These are phyloP conservation scores for Chrysina gloriosa DNA, from an alignment of 2,888 invertebrate species.

Conservation along the genomic window DNA sequence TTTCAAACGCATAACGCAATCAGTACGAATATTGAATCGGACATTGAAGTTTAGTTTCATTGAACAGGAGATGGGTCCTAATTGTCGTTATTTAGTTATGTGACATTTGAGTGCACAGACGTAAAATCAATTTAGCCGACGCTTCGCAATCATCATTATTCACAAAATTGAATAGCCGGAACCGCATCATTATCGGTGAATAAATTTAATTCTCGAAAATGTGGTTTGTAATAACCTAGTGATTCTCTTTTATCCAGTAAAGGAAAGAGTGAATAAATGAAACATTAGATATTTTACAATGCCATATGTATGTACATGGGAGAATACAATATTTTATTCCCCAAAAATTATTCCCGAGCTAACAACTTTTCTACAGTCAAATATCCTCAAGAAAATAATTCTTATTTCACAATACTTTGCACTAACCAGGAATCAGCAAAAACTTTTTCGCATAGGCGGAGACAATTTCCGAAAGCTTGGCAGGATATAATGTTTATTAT, in stretches of 20 bases:
- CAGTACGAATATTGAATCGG: background rate
- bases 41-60: background rate
- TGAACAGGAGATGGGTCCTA: background rate
- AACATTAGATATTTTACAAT: no score
- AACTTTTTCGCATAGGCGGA: no score
- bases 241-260: background rate
- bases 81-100: conserved; percentile 20
- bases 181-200: background rate
- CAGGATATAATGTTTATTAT: no score
- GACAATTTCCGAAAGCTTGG: no score
- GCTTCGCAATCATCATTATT: background rate
- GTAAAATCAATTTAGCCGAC: conserved; percentile 17
- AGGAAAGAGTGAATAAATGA: no score
- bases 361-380: no score
- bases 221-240: background rate
- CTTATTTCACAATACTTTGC: no score
- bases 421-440: no score
- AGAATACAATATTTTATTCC: no score
- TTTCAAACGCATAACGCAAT: background rate
- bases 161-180: background rate
- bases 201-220: background rate
- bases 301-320: no score
- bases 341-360: no score
- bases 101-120: conserved; percentile 5
- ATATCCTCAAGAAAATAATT: no score